These are phyloP conservation scores for Salarias fasciatus DNA, from an alignment of 2,797 vertebrate species.

Conservation along the genomic window DNA sequence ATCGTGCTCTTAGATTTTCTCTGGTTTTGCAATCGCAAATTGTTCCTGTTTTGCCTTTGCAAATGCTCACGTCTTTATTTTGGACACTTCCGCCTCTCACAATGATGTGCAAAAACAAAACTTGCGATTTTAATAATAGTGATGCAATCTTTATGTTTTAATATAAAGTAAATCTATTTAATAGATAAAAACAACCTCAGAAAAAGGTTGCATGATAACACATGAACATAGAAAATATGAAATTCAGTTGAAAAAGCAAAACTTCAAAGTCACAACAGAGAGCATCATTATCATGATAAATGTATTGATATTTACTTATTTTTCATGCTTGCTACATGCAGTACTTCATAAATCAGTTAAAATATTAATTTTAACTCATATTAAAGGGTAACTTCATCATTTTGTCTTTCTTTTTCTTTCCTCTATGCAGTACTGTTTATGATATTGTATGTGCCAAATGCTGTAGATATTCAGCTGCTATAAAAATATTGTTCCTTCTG, in stretches of 20 bases:
- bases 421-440: not conserved
- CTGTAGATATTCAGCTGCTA: not conserved
- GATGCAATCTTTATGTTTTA: slow-evolving; percentile 2
- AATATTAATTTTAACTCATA: too few relatives aligned
- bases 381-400: too few relatives aligned
- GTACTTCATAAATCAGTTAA: not conserved
- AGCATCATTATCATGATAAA: too few relatives aligned
- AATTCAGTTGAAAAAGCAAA: too few relatives aligned
- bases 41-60: slow-evolving; percentile 76
- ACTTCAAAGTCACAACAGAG: too few relatives aligned
- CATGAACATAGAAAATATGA: too few relatives aligned
- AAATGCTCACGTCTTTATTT: slow-evolving; percentile 61
- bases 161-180: too few relatives aligned
- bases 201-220: too few relatives aligned
- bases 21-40: slow-evolving; percentile 67
- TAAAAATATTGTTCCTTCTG: not conserved
- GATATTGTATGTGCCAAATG: not conserved
- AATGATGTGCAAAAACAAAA: slow-evolving; percentile 8
- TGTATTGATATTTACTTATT: too few relatives aligned
- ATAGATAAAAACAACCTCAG: too few relatives aligned
- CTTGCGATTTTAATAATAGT: not conserved
- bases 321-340: not conserved
- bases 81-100: slow-evolving; percentile 67
- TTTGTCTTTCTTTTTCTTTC: too few relatives aligned
- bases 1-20: slow-evolving; percentile 39